Percentiles rank a stretch among this genome's conserved stretches.
These are phyloP conservation scores for Okamejei kenojei DNA, from an alignment of 2,797 vertebrate species.

Conservation along the genomic window DNA sequence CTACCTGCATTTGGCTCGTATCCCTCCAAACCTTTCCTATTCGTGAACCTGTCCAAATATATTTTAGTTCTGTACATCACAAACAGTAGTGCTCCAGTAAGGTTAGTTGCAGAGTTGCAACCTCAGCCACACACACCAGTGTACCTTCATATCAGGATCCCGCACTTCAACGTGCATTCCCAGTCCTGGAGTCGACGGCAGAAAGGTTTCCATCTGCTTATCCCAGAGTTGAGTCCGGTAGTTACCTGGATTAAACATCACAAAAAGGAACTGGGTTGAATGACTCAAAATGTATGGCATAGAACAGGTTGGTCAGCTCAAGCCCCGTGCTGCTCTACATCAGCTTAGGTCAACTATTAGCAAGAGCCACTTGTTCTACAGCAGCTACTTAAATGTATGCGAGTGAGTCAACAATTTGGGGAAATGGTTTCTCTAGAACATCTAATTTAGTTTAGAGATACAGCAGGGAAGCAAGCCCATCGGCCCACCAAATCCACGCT, in stretches of 20 bases:
- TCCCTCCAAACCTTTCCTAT: too few species aligned
- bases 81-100: not conserved
- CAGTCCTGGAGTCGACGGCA: constrained; percentile 82
- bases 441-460: too few species aligned
- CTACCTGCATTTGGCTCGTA: too few species aligned
- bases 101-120: not conserved
- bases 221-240: constrained; percentile 91
- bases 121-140: not conserved
- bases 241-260: constrained; percentile 63
- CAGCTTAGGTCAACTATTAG: not conserved
- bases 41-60: too few species aligned
- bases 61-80: not conserved
- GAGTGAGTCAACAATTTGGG: too few species aligned
- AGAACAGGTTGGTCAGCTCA: not conserved
- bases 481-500: too few species aligned
- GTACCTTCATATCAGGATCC: constrained; percentile 78
- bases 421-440: too few species aligned
- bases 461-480: too few species aligned
- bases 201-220: constrained; percentile 73
- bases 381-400: not conserved
- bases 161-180: constrained; percentile 95
- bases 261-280: not conserved
- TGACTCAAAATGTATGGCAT: too few species aligned
- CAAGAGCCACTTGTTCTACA: not conserved
- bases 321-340: too few species aligned